Percentiles rank a stretch among this genome's conserved stretches.
Evolutionary conservation across 2,888 invertebrate genomes (phyloP).

Genomic region (Anaspis maculata): DNA sequence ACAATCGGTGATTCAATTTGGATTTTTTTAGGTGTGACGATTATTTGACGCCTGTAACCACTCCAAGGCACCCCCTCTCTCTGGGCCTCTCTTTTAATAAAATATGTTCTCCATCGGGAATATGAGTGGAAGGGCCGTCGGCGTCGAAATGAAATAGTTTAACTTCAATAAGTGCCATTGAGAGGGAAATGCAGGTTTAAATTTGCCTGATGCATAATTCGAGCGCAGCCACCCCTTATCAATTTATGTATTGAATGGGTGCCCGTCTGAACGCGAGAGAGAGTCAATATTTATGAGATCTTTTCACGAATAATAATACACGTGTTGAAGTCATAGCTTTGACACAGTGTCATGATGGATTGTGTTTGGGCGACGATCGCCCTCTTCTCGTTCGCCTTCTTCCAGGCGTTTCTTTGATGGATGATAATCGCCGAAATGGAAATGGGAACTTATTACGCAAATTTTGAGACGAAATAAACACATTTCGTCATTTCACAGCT

Average conservation of each 20-base stretch:
- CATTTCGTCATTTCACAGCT: no score
- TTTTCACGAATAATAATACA: conserved; percentile 19
- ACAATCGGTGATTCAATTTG: conserved; percentile 64
- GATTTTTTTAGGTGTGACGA: conserved; percentile 49
- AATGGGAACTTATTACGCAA: conserved; percentile 26
- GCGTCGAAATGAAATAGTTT: conserved; percentile 39
- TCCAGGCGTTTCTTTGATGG: conserved; percentile 15
- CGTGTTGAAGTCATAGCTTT: conserved; percentile 28
- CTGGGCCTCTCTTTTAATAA: conserved; percentile 36
- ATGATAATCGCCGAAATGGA: conserved; percentile 22
- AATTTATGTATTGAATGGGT: no score
- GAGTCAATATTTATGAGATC: conserved; percentile 30
- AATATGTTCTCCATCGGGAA: conserved; percentile 39
- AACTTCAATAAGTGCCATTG: conserved; percentile 36
- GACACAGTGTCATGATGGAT: no score
- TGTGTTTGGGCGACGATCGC: no score
- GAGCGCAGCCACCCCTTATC: conserved; percentile 30
- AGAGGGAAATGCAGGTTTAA: conserved; percentile 30
- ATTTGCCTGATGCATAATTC: conserved; percentile 28
- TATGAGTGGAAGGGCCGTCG: conserved; percentile 24
- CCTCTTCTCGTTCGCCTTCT: conserved; percentile 20
- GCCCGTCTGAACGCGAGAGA: no score
- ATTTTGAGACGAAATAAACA: conserved; percentile 19
- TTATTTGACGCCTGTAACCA: conserved; percentile 41
- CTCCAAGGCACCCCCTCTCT: conserved; percentile 21